Evolutionary conservation across 2,888 invertebrate species (phyloP).

Genomic region (Euplexia lucipara): DNA sequence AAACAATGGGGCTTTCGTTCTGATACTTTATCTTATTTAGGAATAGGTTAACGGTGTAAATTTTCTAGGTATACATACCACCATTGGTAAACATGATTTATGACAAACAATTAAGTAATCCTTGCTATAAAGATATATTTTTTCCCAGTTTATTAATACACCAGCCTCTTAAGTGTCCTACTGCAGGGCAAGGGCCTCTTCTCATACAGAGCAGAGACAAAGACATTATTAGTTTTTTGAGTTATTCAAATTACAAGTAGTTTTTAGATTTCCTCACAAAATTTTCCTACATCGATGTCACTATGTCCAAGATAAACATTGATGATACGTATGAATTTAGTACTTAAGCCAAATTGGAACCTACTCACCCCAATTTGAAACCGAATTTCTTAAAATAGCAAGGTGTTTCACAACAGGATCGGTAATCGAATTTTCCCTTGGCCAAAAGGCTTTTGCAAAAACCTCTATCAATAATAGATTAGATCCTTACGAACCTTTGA

Average conservation of each 20-base stretch:
- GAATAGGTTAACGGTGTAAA: not conserved
- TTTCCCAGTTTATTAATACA: not conserved
- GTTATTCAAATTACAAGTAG: too few species aligned
- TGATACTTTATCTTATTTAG: slow-evolving; percentile 19
- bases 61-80: not conserved
- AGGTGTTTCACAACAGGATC: slow-evolving; percentile 65
- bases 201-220: too few species aligned
- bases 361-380: not conserved
- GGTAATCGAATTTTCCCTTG: slow-evolving; percentile 70
- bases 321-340: too few species aligned
- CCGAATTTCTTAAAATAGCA: slow-evolving; percentile 48
- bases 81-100: not conserved
- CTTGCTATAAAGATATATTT: too few species aligned
- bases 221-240: too few species aligned
- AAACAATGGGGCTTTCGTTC: slow-evolving; percentile 14
- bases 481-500: slow-evolving; percentile 73
- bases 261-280: too few species aligned
- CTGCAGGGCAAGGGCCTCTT: too few species aligned
- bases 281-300: too few species aligned
- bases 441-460: slow-evolving; percentile 68
- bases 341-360: too few species aligned
- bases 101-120: not conserved
- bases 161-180: too few species aligned
- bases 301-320: too few species aligned
- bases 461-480: slow-evolving; percentile 80